Conservation (phyloP, 2,113 vertebrate genomes). For the Nothocercus nigrocapillus region DNA sequence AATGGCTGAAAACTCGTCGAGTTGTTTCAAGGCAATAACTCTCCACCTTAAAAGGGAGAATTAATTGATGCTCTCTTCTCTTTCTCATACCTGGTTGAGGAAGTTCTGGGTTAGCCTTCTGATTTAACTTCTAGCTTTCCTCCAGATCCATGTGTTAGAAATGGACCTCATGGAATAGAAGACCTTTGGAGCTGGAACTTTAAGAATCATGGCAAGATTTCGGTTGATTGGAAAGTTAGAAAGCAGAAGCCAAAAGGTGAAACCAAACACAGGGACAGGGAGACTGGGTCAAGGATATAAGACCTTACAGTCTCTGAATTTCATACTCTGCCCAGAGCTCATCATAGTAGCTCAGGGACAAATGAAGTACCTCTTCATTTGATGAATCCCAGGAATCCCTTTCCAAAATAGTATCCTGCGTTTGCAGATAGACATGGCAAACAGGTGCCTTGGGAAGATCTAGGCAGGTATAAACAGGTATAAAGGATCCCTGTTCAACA, state of each 20-base stretch:
- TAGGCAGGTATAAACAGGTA: too few relatives aligned
- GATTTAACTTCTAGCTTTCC: background rate
- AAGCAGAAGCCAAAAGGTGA: background rate
- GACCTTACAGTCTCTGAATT: too few relatives aligned
- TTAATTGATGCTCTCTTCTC: background rate
- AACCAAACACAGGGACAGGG: background rate
- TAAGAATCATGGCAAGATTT: background rate
- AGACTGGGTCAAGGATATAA: background rate
- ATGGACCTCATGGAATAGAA: background rate
- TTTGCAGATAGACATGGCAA: background rate
- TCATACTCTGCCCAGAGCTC: too few relatives aligned
- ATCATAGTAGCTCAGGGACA: too few relatives aligned
- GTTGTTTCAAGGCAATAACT: background rate
- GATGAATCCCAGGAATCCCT: fast-evolving
- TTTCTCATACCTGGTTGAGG: background rate
- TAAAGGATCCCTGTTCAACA: background rate
- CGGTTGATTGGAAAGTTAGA: background rate
- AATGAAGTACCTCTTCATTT: fast-evolving
- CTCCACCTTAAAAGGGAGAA: background rate
- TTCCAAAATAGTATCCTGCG: fast-evolving
- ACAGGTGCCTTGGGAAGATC: too few relatives aligned
- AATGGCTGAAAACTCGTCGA: background rate
- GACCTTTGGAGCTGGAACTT: background rate
- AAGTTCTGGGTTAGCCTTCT: background rate
- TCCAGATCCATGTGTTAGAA: background rate